Conservation (phyloP, 2,888 invertebrate genomes). For the Drosophila cognata region DNA sequence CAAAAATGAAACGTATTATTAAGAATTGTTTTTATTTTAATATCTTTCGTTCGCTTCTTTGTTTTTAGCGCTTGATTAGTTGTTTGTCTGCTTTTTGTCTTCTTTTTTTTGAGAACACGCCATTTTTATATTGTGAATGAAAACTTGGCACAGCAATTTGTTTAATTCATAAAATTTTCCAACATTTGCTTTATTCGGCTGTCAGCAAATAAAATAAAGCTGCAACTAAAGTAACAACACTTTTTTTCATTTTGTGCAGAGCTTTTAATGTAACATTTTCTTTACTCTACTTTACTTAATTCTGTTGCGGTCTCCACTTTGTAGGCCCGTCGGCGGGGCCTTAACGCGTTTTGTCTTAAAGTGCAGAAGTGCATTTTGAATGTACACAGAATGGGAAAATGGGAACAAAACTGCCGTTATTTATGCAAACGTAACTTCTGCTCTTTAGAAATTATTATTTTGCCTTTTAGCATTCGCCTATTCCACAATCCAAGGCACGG, state of each 20-base stretch:
- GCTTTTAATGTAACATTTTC: constrained; percentile 9
- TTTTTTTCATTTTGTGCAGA: constrained; percentile 20
- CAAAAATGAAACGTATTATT: constrained; percentile 61
- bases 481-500: constrained; percentile 30
- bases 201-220: background rate
- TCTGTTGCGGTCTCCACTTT: constrained; percentile 17
- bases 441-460: constrained; percentile 78
- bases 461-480: constrained; percentile 46
- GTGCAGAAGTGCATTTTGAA: constrained; percentile 62
- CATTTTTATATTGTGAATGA: constrained; percentile 20
- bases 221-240: constrained; percentile 9
- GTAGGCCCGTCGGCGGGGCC: constrained; percentile 22
- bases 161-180: constrained; percentile 44
- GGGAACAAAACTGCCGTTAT: constrained; percentile 72
- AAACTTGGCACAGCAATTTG: constrained; percentile 43
- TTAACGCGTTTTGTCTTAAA: constrained; percentile 49
- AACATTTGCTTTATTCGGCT: constrained; percentile 17
- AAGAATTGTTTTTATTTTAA: constrained; percentile 46
- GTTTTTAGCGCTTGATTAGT: constrained; percentile 53
- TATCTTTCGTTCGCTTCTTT: constrained; percentile 14
- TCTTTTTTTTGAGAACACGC: constrained; percentile 27
- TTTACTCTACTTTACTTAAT: constrained; percentile 1
- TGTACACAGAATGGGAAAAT: constrained; percentile 69
- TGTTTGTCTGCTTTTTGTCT: constrained; percentile 58
- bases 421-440: constrained; percentile 78